A percentile compares a stretch with the other conserved stretches of the same genome.
phyloP scores from a whole-genome alignment of 2,888 invertebrate species.

The Scaptomyza caliginosa region DNA sequence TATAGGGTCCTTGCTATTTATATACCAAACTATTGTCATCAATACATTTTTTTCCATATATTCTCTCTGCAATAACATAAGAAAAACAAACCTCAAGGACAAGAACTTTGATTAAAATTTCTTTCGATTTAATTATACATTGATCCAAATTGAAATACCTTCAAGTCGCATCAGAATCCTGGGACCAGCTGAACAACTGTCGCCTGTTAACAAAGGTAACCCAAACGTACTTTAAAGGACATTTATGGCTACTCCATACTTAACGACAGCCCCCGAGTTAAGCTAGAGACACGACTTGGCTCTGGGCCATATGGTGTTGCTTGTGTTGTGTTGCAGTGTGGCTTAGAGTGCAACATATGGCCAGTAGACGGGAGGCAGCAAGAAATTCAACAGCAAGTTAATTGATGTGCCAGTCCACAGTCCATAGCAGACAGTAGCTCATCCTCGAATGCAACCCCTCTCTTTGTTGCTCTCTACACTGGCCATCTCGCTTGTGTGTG shows the following conservation, averaged over 20 bases:
- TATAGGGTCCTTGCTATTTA: too few relatives aligned
- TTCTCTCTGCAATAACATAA: too few relatives aligned
- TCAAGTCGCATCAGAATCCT: neutral
- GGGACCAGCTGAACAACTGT: conserved; percentile 48
- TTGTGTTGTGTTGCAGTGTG: conserved; percentile 17
- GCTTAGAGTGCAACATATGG: conserved; percentile 70
- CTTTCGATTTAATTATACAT: conserved; percentile 1
- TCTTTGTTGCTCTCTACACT: neutral
- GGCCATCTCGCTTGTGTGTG: conserved; percentile 20
- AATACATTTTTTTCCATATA: too few relatives aligned
- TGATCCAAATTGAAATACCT: neutral
- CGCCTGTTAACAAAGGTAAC: conserved; percentile 38
- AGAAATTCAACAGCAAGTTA: conserved; percentile 57
- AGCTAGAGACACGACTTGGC: conserved; percentile 26
- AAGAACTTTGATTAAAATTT: neutral
- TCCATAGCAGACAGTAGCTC: conserved; percentile 53
- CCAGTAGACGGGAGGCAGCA: conserved; percentile 67
- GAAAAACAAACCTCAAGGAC: too few relatives aligned
- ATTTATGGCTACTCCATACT: conserved; percentile 24
- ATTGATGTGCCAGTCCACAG: conserved; percentile 65
- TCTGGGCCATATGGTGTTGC: conserved; percentile 65
- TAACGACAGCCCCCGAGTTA: neutral
- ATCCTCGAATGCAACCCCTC: conserved; percentile 42
- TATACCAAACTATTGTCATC: too few relatives aligned
- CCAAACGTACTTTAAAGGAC: conserved; percentile 37